Percentiles rank a stretch among this genome's conserved stretches.
Conservation (phyloP, 2,113 vertebrate genomes). For the Bolborhynchus lineola region DNA sequence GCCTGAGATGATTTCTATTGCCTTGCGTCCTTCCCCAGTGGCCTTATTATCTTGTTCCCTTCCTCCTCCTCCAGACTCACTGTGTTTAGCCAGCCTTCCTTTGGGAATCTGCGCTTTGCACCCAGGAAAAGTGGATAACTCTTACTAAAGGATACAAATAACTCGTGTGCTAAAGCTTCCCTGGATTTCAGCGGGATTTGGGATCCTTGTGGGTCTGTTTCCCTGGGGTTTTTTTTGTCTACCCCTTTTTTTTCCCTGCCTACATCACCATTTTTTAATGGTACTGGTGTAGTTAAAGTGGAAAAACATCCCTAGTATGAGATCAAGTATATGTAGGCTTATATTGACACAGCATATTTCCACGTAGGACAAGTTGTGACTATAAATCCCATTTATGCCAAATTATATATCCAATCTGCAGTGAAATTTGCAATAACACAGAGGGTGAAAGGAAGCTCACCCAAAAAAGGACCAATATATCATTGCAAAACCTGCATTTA, state of each 20-base stretch:
- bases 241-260: neutral
- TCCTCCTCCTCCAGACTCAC: neutral
- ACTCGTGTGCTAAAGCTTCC: neutral
- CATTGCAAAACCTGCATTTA: neutral
- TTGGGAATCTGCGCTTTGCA: conserved; percentile 7
- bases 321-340: neutral
- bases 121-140: conserved; percentile 16
- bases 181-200: neutral
- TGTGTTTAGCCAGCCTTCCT: neutral
- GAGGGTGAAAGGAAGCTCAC: neutral
- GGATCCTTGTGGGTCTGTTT: neutral
- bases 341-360: neutral
- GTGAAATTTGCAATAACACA: neutral
- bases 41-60: conserved; percentile 44
- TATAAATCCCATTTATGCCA: neutral
- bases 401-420: neutral
- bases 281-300: neutral
- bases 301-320: neutral
- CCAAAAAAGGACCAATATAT: neutral
- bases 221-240: neutral
- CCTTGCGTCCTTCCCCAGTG: conserved; percentile 2
- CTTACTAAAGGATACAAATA: conserved; percentile 38
- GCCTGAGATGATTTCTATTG: neutral
- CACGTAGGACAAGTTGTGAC: neutral
- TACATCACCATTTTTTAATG: neutral